Evolutionary conservation across 2,113 vertebrate genomes (phyloP).

Genomic region (Lepisosteus oculatus): DNA sequence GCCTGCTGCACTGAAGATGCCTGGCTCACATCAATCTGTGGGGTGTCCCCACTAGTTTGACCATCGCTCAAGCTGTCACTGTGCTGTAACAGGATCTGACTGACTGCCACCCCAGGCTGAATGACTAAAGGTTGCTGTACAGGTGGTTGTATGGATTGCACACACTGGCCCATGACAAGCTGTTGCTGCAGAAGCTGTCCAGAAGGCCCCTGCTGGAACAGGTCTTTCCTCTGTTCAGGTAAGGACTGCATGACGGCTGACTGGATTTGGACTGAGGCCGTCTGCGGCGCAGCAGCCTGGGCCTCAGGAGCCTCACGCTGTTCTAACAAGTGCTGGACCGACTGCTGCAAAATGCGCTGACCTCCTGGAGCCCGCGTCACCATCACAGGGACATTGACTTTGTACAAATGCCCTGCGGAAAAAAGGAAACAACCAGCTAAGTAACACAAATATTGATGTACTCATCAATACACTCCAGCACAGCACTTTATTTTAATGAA

Average conservation of each 20-base stretch:
- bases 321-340: constrained; percentile 61
- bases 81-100: constrained; percentile 1
- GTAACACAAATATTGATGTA: too few relatives aligned
- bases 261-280: constrained; percentile 36
- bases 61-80: constrained; percentile 22
- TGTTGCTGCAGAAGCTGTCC: constrained; percentile 14
- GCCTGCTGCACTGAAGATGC: constrained; percentile 9
- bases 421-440: constrained; percentile 12
- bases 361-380: constrained; percentile 77
- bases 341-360: constrained; percentile 53
- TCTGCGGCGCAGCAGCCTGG: constrained; percentile 34
- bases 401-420: constrained; percentile 83
- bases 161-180: constrained; percentile 1
- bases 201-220: constrained; percentile 20
- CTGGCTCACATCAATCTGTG: constrained; percentile 37
- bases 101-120: background rate
- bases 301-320: constrained; percentile 34
- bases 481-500: too few relatives aligned
- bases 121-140: constrained; percentile 7
- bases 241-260: constrained; percentile 27
- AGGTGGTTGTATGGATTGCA: background rate
- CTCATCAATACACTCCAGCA: too few relatives aligned
- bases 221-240: constrained; percentile 32
- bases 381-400: constrained; percentile 87
- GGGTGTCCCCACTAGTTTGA: constrained; percentile 33